A percentile compares a stretch with the other conserved stretches of the same genome.
phyloP scores from a whole-genome alignment of 2,888 invertebrate genomes.

The Trilocha varians region DNA sequence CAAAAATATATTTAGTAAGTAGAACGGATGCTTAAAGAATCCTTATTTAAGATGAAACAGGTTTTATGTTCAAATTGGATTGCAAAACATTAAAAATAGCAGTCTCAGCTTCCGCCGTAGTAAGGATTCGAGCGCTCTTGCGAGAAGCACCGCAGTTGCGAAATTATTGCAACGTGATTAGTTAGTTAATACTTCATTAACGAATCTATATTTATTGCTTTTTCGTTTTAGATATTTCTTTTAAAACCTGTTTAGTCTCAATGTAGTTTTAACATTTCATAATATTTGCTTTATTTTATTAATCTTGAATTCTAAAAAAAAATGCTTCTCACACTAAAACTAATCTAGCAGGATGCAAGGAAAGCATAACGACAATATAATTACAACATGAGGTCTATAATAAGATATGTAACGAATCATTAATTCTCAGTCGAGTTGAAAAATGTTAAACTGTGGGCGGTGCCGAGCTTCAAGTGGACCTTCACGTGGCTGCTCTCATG shows the following conservation, averaged over 20 bases:
- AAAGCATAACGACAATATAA: constrained; percentile 45
- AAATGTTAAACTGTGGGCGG: constrained; percentile 71
- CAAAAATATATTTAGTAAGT: too few relatives aligned
- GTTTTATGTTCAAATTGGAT: background rate
- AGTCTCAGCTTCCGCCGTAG: background rate
- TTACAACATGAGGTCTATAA: constrained; percentile 43
- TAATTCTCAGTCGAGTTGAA: constrained; percentile 59
- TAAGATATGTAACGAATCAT: constrained; percentile 60
- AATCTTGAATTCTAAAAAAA: background rate
- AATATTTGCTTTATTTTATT: background rate
- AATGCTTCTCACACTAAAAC: background rate
- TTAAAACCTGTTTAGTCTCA: background rate
- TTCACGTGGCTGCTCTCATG: constrained; percentile 33
- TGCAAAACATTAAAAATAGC: background rate
- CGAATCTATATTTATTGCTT: too few relatives aligned
- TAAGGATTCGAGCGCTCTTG: background rate
- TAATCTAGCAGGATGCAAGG: background rate
- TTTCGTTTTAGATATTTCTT: too few relatives aligned
- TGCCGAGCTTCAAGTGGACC: constrained; percentile 43
- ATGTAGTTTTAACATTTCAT: background rate
- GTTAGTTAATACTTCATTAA: too few relatives aligned
- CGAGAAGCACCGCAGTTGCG: background rate
- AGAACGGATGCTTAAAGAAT: background rate
- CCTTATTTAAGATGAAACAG: background rate
- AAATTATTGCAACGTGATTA: background rate